Percentiles rank a stretch among this genome's conserved stretches.
Conservation (phyloP, 1,140 invertebrate species). For the Drosophila saltans region DNA sequence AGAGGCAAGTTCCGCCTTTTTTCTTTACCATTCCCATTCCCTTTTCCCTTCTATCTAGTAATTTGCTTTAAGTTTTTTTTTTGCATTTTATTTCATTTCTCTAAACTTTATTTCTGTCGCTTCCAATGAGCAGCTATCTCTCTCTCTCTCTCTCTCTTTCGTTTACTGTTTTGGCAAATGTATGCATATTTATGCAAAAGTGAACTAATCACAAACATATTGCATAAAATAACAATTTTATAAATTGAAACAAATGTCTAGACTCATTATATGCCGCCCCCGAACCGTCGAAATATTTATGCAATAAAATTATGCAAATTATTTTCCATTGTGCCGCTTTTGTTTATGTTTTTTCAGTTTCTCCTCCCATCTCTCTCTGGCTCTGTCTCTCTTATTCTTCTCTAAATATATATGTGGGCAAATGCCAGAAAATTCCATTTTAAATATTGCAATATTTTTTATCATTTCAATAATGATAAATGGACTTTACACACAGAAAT, state of each 20-base stretch:
- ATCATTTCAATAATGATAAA: slow-evolving; percentile 10
- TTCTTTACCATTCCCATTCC: slow-evolving; percentile 2
- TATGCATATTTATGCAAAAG: slow-evolving; percentile 59
- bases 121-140: not conserved
- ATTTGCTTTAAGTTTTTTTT: slow-evolving; percentile 49
- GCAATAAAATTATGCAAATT: slow-evolving; percentile 75
- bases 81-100: slow-evolving; percentile 42
- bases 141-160: not conserved
- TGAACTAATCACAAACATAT: slow-evolving; percentile 71
- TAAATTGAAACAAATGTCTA: slow-evolving; percentile 72
- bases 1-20: slow-evolving; percentile 38
- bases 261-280: slow-evolving; percentile 61
- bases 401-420: not conserved
- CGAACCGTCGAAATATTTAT: slow-evolving; percentile 41
- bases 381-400: too few species aligned
- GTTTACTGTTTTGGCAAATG: slow-evolving; percentile 4
- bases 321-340: slow-evolving; percentile 14
- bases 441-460: slow-evolving; percentile 6
- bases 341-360: slow-evolving; percentile 5
- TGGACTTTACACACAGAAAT: slow-evolving; percentile 2
- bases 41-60: slow-evolving; percentile 15
- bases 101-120: slow-evolving; percentile 8
- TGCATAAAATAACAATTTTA: slow-evolving; percentile 69
- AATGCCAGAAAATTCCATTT: slow-evolving; percentile 11
- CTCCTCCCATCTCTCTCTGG: not conserved